Conservation (phyloP, 1,140 invertebrate genomes). For the Drosophila ohnishii region DNA sequence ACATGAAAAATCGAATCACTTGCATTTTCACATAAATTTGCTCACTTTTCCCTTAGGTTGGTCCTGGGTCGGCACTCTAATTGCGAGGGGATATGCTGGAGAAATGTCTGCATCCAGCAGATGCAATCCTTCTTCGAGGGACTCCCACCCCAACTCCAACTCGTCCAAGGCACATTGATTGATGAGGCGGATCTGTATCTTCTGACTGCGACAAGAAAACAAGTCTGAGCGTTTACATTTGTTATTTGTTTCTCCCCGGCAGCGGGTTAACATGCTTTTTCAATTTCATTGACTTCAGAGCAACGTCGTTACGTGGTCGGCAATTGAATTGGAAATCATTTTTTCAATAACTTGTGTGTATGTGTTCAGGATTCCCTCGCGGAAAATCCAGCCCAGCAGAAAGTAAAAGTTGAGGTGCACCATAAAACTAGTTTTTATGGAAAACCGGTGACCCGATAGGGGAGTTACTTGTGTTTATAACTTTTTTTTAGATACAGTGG, state of each 20-base stretch:
- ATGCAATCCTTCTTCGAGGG: constrained; percentile 39
- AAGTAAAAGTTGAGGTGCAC: constrained; percentile 42
- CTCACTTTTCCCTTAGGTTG: constrained; percentile 25
- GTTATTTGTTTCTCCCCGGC: constrained; percentile 21
- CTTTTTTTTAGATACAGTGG: constrained; percentile 11
- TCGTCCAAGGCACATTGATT: constrained; percentile 20
- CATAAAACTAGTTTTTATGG: constrained; percentile 26
- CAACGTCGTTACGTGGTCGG: constrained; percentile 6
- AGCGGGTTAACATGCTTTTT: constrained; percentile 19
- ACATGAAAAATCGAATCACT: constrained; percentile 72
- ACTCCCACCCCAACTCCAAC: not conserved
- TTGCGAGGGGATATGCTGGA: constrained; percentile 25
- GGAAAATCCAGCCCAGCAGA: constrained; percentile 19
- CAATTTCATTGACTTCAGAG: constrained; percentile 34
- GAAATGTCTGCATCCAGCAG: constrained; percentile 31
- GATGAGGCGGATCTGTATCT: constrained; percentile 25
- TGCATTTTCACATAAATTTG: constrained; percentile 73
- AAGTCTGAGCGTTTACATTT: constrained; percentile 28
- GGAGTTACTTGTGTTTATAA: constrained; percentile 11
- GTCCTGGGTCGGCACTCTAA: constrained; percentile 18
- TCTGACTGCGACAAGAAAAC: constrained; percentile 22
- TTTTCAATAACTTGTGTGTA: constrained; percentile 41
- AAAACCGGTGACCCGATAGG: constrained; percentile 24
- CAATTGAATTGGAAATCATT: constrained; percentile 58
- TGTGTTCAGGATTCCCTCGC: constrained; percentile 13